Evolutionary conservation across 2,113 vertebrate species (phyloP), one percentile per base, ranked within the genome.

Genomic region (Pituophis catenifer): DNA sequence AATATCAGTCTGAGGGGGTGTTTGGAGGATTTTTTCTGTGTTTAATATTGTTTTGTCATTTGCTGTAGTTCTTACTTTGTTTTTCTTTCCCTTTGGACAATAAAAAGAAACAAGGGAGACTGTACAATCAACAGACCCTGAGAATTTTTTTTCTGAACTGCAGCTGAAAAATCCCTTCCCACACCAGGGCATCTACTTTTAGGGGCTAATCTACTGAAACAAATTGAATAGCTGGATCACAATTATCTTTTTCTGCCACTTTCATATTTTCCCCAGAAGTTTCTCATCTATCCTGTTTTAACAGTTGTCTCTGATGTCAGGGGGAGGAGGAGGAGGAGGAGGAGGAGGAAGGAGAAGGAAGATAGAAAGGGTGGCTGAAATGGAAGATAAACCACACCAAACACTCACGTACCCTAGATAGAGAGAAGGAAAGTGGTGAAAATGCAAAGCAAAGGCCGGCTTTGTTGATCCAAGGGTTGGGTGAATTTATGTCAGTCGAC

Each of bases 341-440:
- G 10, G 88, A 96, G 94, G 3, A 94, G 93, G 8, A 50, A 62
- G 29, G 29, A 62, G 8, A 3, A 33, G 21, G 88, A 96, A 97
- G 95, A 93, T 19, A 95, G 91, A 94, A 93, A 89, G 95, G 94
- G 92, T 93, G 88, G 95, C 50, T 96, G 89, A 94, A 94, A 91
- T 81, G 86, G 86, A 95, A 96, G 96, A 96, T 96, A 95, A 97
- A 95, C 93, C 93, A 54, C 96, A 95, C 92, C 93, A 97, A 97
- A 96, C 96, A 96, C 94, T 93, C 94, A 92, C 94, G 94, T 91
- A 24, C 24, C 75, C 58, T 91, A 89, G 96, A 97, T 96, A 96
- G 96, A 94, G 93, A 96, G 96, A 94, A 92, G 94, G 92, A 96
- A 96, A 89, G 11, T 33, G 24, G 38, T 26, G 19, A 89, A 11